These are phyloP conservation scores for Eueremaeus valkanovi DNA, from an alignment of 2,888 invertebrate genomes.

Conservation along the genomic window DNA sequence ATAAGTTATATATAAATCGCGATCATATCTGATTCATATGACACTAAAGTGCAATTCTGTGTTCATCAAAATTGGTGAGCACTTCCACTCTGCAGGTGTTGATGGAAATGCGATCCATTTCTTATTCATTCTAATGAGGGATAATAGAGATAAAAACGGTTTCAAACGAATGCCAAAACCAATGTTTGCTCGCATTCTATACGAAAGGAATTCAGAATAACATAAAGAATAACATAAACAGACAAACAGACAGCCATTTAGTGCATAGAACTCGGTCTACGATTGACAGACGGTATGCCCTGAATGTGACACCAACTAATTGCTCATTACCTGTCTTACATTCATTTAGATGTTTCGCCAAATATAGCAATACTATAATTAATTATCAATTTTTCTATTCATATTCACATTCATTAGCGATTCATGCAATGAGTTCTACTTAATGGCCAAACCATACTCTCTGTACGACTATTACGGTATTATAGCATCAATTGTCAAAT, in stretches of 20 bases:
- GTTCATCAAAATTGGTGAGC: conserved; percentile 4
- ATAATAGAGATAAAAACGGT: not conserved
- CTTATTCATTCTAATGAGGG: conserved; percentile 11
- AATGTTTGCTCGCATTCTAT: not conserved
- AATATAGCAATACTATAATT: not conserved
- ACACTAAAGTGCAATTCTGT: conserved; percentile 28
- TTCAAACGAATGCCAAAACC: not conserved
- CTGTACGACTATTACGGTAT: too few relatives aligned
- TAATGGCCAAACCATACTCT: not conserved
- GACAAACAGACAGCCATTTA: not conserved
- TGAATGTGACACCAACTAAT: not conserved
- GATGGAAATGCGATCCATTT: conserved; percentile 11
- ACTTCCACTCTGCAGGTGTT: not conserved
- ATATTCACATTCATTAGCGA: not conserved
- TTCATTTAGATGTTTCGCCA: not conserved
- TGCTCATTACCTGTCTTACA: not conserved
- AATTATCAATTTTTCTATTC: not conserved
- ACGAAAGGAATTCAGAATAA: not conserved
- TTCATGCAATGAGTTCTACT: not conserved
- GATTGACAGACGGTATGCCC: not conserved
- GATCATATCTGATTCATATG: conserved; percentile 22
- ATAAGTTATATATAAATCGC: conserved; percentile 7
- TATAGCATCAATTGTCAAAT: too few relatives aligned
- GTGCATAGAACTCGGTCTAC: not conserved
- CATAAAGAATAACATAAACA: not conserved